Evolutionary conservation across 2,113 vertebrate species (phyloP), one percentile per base, ranked within the genome.

Genomic region (Casuarius casuarius): DNA sequence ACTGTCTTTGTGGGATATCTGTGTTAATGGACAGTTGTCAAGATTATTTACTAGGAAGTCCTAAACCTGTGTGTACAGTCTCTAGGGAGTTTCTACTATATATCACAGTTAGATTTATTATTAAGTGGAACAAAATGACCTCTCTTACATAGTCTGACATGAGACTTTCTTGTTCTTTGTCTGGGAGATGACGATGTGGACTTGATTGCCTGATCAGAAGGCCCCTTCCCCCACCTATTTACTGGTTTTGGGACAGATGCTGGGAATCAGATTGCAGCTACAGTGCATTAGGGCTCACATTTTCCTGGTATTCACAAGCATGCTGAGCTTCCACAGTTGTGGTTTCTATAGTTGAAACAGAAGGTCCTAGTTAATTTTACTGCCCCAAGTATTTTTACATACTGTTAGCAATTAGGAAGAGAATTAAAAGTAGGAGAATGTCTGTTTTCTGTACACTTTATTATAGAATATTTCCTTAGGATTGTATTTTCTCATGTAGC

Each of bases 301-400:
- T 97, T 96, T 92, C n/a, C 0, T 91, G 89, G 82, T 73, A 94
- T 95, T 87, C 94, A 79, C 73, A 94, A 77, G 80, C 87, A 94
- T 5, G 84, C 92, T 89, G 84, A 96, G 68, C 85, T 94, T 93
- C 94, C 84, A 92, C 94, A 97, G 89, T 89, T 97, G 97, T 97
- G 94, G 75, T 94, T 97, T 96, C 97, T 97, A 90, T 92, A 93
- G 95, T 95, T 97, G 91, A 95, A 96, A 88, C 77, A 67, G 52
- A 81, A 94, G 71, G 79, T 93, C 72, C 79, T 95, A 61, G 63
- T 95, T 95, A 95, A 78, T 92, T 97, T 97, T 95, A 94, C 74
- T 79, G 80, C 94, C 89, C 46, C 0, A 3, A 76, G 81, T 90
- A 89, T 90, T 97, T 97, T 92, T 77, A 70, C 61, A 67, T 92